Percentiles rank a stretch among this genome's conserved stretches.
Conservation (phyloP, 2,113 vertebrate species). For the Barbus barbus region DNA sequence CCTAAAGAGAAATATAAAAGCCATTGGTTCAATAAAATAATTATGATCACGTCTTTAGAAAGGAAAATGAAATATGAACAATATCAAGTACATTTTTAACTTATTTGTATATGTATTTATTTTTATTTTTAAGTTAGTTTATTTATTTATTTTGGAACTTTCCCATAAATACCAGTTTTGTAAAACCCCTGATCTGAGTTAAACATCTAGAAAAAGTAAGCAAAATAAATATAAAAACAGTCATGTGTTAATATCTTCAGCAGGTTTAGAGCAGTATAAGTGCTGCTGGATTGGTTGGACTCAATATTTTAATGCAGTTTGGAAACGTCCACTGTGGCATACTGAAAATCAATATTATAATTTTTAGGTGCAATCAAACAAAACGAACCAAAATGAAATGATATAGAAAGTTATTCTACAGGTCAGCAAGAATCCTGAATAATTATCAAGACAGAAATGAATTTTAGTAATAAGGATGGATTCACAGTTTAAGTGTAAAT, state of each 20-base stretch:
- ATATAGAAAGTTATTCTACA: background rate
- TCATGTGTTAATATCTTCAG: background rate
- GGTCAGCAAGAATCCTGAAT: background rate
- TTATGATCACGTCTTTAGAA: too few relatives aligned
- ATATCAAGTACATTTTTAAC: too few relatives aligned
- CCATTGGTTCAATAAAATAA: too few relatives aligned
- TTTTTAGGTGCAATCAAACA: too few relatives aligned
- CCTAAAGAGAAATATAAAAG: too few relatives aligned
- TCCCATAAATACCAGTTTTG: too few relatives aligned
- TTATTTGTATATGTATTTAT: too few relatives aligned
- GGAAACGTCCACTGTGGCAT: background rate
- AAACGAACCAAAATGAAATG: background rate
- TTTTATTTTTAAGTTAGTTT: too few relatives aligned
- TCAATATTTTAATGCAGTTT: background rate
- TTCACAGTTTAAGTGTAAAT: background rate
- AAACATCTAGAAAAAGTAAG: background rate
- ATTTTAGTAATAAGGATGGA: background rate
- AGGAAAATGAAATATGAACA: too few relatives aligned
- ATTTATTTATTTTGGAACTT: too few relatives aligned
- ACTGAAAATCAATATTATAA: constrained; percentile 21
- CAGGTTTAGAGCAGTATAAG: background rate
- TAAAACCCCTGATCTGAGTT: too few relatives aligned
- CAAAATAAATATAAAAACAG: background rate
- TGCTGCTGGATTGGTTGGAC: background rate
- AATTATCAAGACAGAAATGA: background rate